Percentiles rank a stretch among this genome's conserved stretches.
Evolutionary conservation across 2,797 vertebrate genomes (phyloP).

Genomic region (Macroramphosus scolopax): DNA sequence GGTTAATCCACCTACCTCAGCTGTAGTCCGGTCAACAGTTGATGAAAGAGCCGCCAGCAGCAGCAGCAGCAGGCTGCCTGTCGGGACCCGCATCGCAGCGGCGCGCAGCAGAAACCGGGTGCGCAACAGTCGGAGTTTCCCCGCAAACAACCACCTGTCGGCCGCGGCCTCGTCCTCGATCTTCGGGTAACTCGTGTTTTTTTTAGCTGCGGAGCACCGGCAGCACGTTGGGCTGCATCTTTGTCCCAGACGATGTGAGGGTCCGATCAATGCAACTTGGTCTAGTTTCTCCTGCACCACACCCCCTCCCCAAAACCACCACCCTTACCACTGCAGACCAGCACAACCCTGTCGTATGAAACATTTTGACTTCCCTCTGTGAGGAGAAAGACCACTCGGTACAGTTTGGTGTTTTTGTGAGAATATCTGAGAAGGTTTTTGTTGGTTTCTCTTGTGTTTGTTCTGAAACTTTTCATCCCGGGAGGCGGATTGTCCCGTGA

Average conservation of each 20-base stretch:
- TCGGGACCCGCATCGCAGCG: slow-evolving; percentile 65
- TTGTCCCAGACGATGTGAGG: slow-evolving; percentile 76
- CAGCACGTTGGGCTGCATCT: slow-evolving; percentile 74
- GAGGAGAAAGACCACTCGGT: slow-evolving; percentile 66
- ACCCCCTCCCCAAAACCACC: slow-evolving; percentile 74
- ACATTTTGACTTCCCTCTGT: slow-evolving; percentile 74
- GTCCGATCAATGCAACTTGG: slow-evolving; percentile 61
- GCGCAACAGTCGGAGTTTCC: slow-evolving; percentile 29
- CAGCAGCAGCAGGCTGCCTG: slow-evolving; percentile 58
- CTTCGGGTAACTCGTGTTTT: slow-evolving; percentile 19
- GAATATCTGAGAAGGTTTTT: slow-evolving; percentile 31
- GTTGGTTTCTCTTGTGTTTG: slow-evolving; percentile 12
- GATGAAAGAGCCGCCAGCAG: slow-evolving; percentile 60
- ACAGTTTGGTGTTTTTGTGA: slow-evolving; percentile 45
- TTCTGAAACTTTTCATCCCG: slow-evolving; percentile 16
- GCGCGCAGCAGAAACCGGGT: slow-evolving; percentile 30
- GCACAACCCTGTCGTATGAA: slow-evolving; percentile 57
- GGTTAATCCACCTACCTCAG: slow-evolving; percentile 69
- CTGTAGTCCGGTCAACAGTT: slow-evolving; percentile 47
- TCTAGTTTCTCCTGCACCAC: slow-evolving; percentile 72
- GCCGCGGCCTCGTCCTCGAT: slow-evolving; percentile 27
- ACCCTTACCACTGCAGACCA: slow-evolving; percentile 71
- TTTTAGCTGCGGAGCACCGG: slow-evolving; percentile 51
- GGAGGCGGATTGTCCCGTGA: slow-evolving; percentile 19
- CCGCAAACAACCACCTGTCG: slow-evolving; percentile 48